Evolutionary conservation across 1,140 invertebrate genomes (phyloP), one percentile per base, ranked within the genome.

Genomic region (Ceratitis capitata): DNA sequence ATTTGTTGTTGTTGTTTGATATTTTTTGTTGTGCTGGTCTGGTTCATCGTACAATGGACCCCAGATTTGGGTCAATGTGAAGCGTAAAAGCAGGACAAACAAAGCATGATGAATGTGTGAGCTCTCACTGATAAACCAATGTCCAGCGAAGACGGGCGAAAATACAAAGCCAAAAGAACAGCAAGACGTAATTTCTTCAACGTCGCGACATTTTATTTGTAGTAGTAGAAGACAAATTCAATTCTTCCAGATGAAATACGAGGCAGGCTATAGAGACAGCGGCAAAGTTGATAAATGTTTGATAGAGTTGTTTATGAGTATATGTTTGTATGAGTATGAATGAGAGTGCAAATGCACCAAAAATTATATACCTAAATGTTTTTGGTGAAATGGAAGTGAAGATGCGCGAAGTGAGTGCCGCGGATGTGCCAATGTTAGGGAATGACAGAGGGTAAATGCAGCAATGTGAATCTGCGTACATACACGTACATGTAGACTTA

Each of bases 61-160:
- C n/a, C 32, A 35, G 32, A 69, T 69, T 32, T 69, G 32, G 61
- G 61, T 69, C 61, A 69, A 69, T 69, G 61, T 39, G 61, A 69
- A 69, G 61, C 61, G n/a, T n/a, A 69, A 29, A 69, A 69, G 32
- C 61, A 29, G 61, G 61, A 69, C 61, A 69, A 69, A n/a, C n/a
- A n/a, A 69, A 69, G 39, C 61, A 69, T 69, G 61, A 69, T 32
- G 61, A 69, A 69, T 12, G n/a, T n/a, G n/a, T n/a, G n/a, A n/a
- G 61, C 61, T 69, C 61, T 69, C 61, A 69, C 61, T 69, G 32
- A 69, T 69, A 69, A 69, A 64, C 61, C 61, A 64, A 64, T 64
- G 61, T 39, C 61, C 5, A 64, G 19, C 7, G 61, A 35, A 39
- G 12, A 32, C 32, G 39, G n/a, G 35, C 39, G 61, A 39, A 69